Percentiles rank a stretch among this genome's conserved stretches.
These are phyloP conservation scores for Heterotilapia buettikoferi DNA, from an alignment of 2,113 vertebrate genomes.

Conservation along the genomic window DNA sequence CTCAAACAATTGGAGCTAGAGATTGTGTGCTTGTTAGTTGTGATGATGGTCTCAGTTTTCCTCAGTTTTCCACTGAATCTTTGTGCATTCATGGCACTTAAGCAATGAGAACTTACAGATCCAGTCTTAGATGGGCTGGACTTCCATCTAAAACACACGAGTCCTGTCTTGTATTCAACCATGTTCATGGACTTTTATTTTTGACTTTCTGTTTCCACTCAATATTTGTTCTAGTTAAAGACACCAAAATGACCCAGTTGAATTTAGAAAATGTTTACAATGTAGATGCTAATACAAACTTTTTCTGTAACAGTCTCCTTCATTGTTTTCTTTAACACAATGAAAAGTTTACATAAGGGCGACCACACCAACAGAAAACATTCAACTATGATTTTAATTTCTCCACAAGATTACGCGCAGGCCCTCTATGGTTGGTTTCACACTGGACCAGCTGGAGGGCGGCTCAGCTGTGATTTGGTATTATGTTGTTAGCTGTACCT, in stretches of 20 bases:
- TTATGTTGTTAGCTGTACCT: not conserved
- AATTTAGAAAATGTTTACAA: not conserved
- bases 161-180: not conserved
- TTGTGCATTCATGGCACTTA: not conserved
- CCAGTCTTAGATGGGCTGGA: accelerated
- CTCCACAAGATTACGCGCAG: not conserved
- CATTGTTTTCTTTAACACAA: accelerated
- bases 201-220: not conserved
- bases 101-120: not conserved
- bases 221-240: not conserved
- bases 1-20: not conserved
- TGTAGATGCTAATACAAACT: not conserved
- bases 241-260: not conserved
- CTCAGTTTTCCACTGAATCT: not conserved
- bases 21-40: not conserved
- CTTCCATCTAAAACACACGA: not conserved
- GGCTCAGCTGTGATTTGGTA: not conserved
- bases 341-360: not conserved
- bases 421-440: not conserved
- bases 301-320: not conserved
- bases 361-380: not conserved
- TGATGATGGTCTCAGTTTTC: not conserved
- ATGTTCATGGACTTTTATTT: not conserved
- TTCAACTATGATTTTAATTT: not conserved
- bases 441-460: not conserved